Evolutionary conservation across 64 coral and sea anemone genomes (phyloP), one percentile per base, ranked within the genome.

Genomic region (Pachyseris speciosa): DNA sequence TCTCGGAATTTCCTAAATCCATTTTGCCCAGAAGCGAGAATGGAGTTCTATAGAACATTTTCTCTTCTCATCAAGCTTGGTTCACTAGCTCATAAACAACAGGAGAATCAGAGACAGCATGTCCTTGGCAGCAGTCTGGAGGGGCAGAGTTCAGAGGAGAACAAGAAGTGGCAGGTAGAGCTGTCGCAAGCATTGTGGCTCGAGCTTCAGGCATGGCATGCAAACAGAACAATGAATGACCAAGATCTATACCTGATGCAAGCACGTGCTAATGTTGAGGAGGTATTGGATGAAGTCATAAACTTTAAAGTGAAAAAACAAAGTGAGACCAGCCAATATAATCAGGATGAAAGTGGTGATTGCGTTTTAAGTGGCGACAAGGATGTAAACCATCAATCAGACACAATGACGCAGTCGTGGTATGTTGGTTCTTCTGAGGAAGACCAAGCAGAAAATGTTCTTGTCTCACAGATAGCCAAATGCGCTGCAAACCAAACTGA

Each of bases 191-290:
- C 97, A 15, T 48, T 99, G 36, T 99, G 97, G 97, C 74, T 99
- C 55, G 97, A 99, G 47, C 50, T 99, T 7, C 94, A 94, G 45
- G 97, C 97, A 2, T 99, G 97, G 97, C 97, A 93, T 44, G 87
- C 84, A 15, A 84, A 75, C 26, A 65, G 85, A 51, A 83, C 86
- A 0, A 99, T 99, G 97, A 48, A 74, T 20, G 93, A 99, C 44
- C 97, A 99, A 33, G 97, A 99, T 52, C 28, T 51, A 5, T 93
- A 80, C 28, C 81, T 99, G 26, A 80, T 99, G 67, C 58, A 71
- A 10, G 93, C 64, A 75, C 80, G 97, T 29, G 89, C 64, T 25
- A 57, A 88, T 67, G 86, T 99, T 39, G 86, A 93, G 39, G 86
- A 88, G 52, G 90, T 99, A n/a, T 77, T 99, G 16, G 97, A 99